Evolutionary conservation across 2,888 invertebrate species (phyloP).

Genomic region (Brachypalpus laphriformis): DNA sequence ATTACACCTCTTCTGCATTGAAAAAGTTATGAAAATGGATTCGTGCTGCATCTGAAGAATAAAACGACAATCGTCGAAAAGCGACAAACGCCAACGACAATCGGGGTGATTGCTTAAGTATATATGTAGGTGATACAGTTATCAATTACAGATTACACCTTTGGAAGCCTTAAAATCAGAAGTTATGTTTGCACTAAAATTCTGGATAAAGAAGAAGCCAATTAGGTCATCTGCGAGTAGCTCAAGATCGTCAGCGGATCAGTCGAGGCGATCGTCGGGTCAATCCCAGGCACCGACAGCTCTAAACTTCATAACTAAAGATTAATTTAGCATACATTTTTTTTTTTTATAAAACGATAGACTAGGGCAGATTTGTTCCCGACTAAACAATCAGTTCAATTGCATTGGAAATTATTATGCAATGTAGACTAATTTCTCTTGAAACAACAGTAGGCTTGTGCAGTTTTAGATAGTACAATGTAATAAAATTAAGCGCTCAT

Average conservation of each 20-base stretch:
- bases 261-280: slow-evolving; percentile 59
- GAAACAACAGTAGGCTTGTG: neutral
- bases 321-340: slow-evolving; percentile 19
- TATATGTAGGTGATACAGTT: neutral
- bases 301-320: slow-evolving; percentile 25
- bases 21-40: no score
- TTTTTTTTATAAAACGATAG: no score
- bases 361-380: no score
- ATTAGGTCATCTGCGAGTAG: slow-evolving; percentile 81
- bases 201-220: slow-evolving; percentile 89
- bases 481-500: no score
- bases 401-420: no score
- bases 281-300: slow-evolving; percentile 46
- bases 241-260: slow-evolving; percentile 63
- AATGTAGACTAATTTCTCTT: neutral
- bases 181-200: slow-evolving; percentile 88
- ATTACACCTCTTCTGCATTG: no score
- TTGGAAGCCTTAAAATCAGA: slow-evolving; percentile 89
- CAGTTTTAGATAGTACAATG: neutral
- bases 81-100: no score
- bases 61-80: no score
- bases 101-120: neutral
- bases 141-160: slow-evolving; percentile 84
- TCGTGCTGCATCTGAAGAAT: no score
- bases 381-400: no score